Base-by-base conservation (phyloP, 64 coral and sea anemone species). In the Pachyseris speciosa region DNA sequence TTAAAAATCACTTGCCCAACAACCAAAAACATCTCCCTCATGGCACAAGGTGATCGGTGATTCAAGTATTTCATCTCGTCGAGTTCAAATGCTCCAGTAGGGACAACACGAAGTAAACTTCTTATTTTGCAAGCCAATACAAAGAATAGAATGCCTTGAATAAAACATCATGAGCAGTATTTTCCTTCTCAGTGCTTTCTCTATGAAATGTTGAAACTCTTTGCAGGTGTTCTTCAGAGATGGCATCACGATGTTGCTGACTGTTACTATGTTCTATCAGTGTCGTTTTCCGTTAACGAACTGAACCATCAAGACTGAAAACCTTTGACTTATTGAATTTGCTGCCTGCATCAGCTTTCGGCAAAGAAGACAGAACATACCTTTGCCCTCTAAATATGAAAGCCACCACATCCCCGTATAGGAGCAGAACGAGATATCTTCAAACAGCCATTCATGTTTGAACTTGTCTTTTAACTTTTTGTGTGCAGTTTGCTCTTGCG, bases 291-390 rank as follows among this genome's bases (percentile, higher is more conserved):
- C 69, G 44, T 26, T 47, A 88, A 67, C 86, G 48, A 57, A 74
- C 55, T 59, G 71, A 74, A 58, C 42, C 43, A 41, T 74, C 43
- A 57, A 67, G 31, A 58, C 76, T 88, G 67, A 69, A 88, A 40
- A 75, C 53, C 32, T 88, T 76, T 20, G 67, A 74, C 34, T 88
- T 59, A 59, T 88, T 88, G 69, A 53, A 37, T 75, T 51, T 51
- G 53, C 70, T 69, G 37, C 69, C 71, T 88, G 86, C 73, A 68
- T 88, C 70, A 31, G 86, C 52, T 74, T 74, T 74, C 69, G 71
- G 86, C 86, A 88, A 74, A 88, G 69, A 19, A 37, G 67, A 86
- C 83, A 86, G 42, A 86, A 86, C 83, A 86, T 86, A 40, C 83
- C 83, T 30, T 40, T 69, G 36, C 69, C 69, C 53, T 88, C 86